Evolutionary conservation across 1,140 invertebrate genomes (phyloP), one percentile per base, ranked within the genome.

Genomic region (Penaeus indicus): DNA sequence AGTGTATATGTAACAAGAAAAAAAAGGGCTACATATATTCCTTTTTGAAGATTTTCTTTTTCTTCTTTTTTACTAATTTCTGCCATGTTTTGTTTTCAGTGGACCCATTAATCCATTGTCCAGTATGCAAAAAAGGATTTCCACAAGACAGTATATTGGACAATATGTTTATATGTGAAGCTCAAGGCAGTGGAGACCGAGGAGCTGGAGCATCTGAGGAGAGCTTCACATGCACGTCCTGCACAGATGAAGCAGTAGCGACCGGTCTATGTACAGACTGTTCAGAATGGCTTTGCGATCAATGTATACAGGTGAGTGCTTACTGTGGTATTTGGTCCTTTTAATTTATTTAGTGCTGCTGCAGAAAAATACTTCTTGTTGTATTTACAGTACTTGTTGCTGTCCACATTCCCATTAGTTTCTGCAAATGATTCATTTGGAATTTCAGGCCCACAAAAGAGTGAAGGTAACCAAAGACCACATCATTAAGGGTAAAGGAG

Each of bases 401-500:
- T 47, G 54, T 16, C 10, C 16, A 54, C 16, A 7, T 16, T 10
- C 10, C 16, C 54, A 11, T 13, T 13, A 54, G 11, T 54, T 11
- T 11, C 54, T 54, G 54, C 16, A 13, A 54, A 16, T 54, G 54
- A 13, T 16, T 16, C 0, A 54, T 16, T 54, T 54, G 54, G 54
- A 54, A 54, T 77, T 93, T 27, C 89, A 94, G 94, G 94, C 95
- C 25, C 95, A 96, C 93, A 94, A 94, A 90, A 95, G 96, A 91
- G 94, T 98, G 62, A 97, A 97, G 93, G 96, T 98, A 88, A 98
- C 97, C 63, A 98, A 98, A 93, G 97, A 98, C 92, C 97, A 98
- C 92, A 96, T 95, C 4, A 97, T 98, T 90, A 96, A 97, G 93
- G 94, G 95, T 63, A 97, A 96, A 93, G 95, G 96, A 90, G 96